Conservation (phyloP, 1,140 invertebrate genomes). For the Ladona fulva region DNA sequence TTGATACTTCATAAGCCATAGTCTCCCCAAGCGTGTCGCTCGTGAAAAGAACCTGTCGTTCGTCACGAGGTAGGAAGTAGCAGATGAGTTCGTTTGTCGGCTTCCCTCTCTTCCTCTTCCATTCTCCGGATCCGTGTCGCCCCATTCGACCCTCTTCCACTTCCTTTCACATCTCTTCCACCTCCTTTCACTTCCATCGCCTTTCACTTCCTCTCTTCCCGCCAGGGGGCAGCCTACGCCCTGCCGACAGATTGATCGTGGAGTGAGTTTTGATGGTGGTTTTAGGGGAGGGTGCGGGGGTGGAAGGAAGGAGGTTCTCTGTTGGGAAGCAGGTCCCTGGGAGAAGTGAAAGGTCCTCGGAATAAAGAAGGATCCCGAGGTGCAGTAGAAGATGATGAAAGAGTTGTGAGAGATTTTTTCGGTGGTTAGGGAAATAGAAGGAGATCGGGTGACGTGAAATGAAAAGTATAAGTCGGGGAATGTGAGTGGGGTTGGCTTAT, state of each 20-base stretch:
- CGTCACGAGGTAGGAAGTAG: no score
- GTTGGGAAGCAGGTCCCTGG: neutral
- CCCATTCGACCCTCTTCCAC: neutral
- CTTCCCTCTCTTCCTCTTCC: neutral
- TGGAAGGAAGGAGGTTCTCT: neutral
- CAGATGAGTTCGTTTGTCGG: no score
- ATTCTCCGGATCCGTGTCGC: neutral
- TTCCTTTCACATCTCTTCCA: neutral
- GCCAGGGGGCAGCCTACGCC: neutral
- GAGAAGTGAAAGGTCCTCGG: neutral
- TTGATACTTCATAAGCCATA: no score
- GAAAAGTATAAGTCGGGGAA: no score
- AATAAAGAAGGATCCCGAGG: neutral
- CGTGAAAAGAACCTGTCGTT: no score
- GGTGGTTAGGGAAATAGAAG: no score
- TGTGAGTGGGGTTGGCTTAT: no score
- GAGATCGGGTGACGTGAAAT: no score
- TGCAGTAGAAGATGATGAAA: neutral
- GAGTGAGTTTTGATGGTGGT: neutral
- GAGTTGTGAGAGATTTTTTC: neutral
- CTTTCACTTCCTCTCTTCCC: neutral
- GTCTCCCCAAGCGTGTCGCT: no score
- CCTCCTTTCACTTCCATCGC: neutral
- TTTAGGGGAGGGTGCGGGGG: no score
- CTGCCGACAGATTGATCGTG: slow-evolving; percentile 2